Conservation (phyloP, 2,888 invertebrate genomes). For the Pycnomerus fuliginosus region DNA sequence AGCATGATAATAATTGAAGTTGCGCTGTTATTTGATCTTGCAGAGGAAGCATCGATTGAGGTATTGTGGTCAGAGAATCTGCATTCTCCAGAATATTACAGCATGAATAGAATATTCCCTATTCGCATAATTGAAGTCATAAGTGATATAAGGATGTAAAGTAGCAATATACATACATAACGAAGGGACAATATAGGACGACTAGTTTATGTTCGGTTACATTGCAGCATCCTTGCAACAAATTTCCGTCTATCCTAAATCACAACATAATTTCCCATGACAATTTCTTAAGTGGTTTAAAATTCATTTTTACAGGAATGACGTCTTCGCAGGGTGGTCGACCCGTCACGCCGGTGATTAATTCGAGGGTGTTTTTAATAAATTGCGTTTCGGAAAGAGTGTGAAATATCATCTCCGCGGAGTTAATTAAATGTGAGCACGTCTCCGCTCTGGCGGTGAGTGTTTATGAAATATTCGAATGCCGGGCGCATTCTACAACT, state of each 20-base stretch:
- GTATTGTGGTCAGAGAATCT: no score
- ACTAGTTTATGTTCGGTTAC: slow-evolving; percentile 17
- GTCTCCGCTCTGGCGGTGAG: slow-evolving; percentile 22
- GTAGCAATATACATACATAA: slow-evolving; percentile 23
- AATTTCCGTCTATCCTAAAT: no score
- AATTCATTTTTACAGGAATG: no score
- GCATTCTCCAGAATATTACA: no score
- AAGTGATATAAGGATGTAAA: slow-evolving; percentile 25
- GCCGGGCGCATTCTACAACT: slow-evolving; percentile 29
- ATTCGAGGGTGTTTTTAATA: slow-evolving; percentile 17
- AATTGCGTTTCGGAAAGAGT: slow-evolving; percentile 22
- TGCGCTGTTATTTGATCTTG: no score
- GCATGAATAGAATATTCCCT: no score
- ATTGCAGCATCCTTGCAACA: slow-evolving; percentile 13
- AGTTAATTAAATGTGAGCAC: slow-evolving; percentile 34
- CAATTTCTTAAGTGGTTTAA: slow-evolving; percentile 10
- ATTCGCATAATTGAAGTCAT: slow-evolving; percentile 28
- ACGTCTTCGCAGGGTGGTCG: slow-evolving; percentile 4
- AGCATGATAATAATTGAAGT: no score
- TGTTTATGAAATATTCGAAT: slow-evolving; percentile 34
- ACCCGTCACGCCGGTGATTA: slow-evolving; percentile 16
- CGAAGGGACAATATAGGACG: slow-evolving; percentile 17
- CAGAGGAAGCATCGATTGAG: no score
- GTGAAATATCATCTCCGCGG: slow-evolving; percentile 24
- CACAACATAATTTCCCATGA: slow-evolving; percentile 19